Evolutionary conservation across 2,888 invertebrate genomes (phyloP).

Genomic region (Nymphalis polychloros): DNA sequence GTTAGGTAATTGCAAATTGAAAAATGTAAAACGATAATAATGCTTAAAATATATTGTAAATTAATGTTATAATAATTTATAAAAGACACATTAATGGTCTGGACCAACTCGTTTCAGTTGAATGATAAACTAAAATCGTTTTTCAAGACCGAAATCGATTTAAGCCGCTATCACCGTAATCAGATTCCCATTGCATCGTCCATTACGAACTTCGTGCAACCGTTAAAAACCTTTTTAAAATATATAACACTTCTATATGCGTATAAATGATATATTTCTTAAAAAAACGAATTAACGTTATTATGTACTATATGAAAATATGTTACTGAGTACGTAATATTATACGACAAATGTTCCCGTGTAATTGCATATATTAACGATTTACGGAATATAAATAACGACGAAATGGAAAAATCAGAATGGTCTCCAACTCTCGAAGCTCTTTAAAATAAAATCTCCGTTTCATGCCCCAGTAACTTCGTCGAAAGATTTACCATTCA

Average conservation of each 20-base stretch:
- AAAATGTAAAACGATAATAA: too few species aligned
- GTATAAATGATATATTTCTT: too few species aligned
- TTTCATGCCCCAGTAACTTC: slow-evolving; percentile 61
- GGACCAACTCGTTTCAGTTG: slow-evolving; percentile 18
- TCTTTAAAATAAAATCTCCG: slow-evolving; percentile 63
- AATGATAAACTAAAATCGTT: slow-evolving; percentile 52
- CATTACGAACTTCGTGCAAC: slow-evolving; percentile 30
- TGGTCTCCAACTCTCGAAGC: slow-evolving; percentile 46
- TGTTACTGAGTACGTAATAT: too few species aligned
- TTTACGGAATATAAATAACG: slow-evolving; percentile 22
- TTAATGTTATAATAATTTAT: too few species aligned
- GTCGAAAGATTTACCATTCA: slow-evolving; percentile 58
- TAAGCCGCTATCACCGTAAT: slow-evolving; percentile 64
- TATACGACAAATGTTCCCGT: not conserved
- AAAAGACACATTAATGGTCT: too few species aligned
- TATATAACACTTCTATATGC: not conserved
- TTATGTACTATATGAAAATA: too few species aligned
- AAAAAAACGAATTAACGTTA: too few species aligned
- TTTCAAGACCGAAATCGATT: slow-evolving; percentile 63
- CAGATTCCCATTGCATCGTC: slow-evolving; percentile 40
- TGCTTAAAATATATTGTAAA: too few species aligned
- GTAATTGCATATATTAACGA: slow-evolving; percentile 7
- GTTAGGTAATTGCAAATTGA: too few species aligned
- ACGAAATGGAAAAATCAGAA: slow-evolving; percentile 35
- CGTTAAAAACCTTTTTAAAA: slow-evolving; percentile 17